A percentile compares a stretch with the other conserved stretches of the same genome.
These are phyloP conservation scores for Channallabes apus DNA, from an alignment of 2,797 vertebrate genomes.

Conservation along the genomic window DNA sequence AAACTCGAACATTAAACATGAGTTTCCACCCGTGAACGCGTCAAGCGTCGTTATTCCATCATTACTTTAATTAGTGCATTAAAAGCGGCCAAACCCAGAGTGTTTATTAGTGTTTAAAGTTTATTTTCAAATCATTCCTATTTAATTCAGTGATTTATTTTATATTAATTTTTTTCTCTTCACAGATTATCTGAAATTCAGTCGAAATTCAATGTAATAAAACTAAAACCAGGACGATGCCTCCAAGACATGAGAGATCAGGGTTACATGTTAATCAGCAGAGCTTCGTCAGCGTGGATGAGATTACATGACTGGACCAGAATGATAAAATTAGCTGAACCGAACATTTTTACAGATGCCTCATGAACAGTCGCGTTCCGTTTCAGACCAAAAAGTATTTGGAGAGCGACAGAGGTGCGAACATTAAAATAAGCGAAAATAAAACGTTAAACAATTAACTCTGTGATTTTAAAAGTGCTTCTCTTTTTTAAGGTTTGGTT, in stretches of 20 bases:
- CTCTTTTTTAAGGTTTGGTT: slow-evolving; percentile 49
- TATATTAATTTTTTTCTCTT: slow-evolving; percentile 7
- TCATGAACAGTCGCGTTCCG: slow-evolving; percentile 15
- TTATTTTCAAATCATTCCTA: slow-evolving; percentile 40
- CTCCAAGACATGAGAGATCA: not conserved
- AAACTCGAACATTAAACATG: not conserved
- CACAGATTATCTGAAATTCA: slow-evolving; percentile 19
- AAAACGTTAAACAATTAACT: slow-evolving; percentile 64
- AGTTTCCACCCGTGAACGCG: slow-evolving; percentile 1
- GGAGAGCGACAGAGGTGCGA: slow-evolving; percentile 47
- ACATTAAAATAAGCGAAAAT: slow-evolving; percentile 59
- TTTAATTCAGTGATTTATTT: slow-evolving; percentile 61
- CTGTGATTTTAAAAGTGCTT: slow-evolving; percentile 66
- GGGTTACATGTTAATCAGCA: not conserved
- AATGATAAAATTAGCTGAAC: not conserved
- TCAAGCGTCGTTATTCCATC: slow-evolving; percentile 14
- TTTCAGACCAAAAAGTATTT: slow-evolving; percentile 16
- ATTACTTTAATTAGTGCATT: slow-evolving; percentile 28
- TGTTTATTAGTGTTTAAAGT: not conserved
- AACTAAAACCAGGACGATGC: not conserved
- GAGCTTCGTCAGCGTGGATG: slow-evolving; percentile 15
- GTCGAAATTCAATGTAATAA: not conserved
- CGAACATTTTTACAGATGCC: slow-evolving; percentile 22
- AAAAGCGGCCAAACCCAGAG: slow-evolving; percentile 32
- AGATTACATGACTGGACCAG: not conserved